A percentile compares a stretch with the other conserved stretches of the same genome.
These are phyloP conservation scores for Rhagoletis zephyria DNA, from an alignment of 1,140 invertebrate species.

Conservation along the genomic window DNA sequence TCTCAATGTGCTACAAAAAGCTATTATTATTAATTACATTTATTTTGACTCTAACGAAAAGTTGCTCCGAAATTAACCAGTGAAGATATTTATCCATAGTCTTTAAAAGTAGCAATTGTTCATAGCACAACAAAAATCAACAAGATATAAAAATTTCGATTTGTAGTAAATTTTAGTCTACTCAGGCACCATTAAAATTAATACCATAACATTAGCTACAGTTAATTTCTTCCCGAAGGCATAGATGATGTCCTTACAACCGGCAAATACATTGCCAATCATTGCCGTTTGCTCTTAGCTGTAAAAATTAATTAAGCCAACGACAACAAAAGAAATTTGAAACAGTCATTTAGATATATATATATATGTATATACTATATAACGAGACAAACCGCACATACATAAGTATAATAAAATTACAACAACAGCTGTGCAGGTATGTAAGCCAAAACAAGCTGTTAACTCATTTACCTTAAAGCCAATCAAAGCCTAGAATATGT, in stretches of 20 bases:
- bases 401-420: background rate
- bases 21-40: too few species aligned
- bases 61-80: background rate
- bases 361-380: too few species aligned
- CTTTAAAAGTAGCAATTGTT: too few species aligned
- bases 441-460: background rate
- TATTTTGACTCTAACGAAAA: too few species aligned
- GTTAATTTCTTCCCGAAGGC: background rate
- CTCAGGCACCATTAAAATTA: background rate
- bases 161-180: too few species aligned
- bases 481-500: background rate
- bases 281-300: background rate
- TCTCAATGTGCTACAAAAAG: too few species aligned
- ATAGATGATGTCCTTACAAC: background rate
- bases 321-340: background rate
- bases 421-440: background rate
- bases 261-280: background rate
- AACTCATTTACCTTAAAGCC: background rate
- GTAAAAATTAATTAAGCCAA: constrained; percentile 26
- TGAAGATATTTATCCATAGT: background rate
- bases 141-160: background rate
- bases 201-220: background rate
- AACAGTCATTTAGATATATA: too few species aligned
- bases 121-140: too few species aligned
- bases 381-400: background rate